phyloP scores from a whole-genome alignment of 2,888 invertebrate genomes.

The Euzetes globulus region DNA sequence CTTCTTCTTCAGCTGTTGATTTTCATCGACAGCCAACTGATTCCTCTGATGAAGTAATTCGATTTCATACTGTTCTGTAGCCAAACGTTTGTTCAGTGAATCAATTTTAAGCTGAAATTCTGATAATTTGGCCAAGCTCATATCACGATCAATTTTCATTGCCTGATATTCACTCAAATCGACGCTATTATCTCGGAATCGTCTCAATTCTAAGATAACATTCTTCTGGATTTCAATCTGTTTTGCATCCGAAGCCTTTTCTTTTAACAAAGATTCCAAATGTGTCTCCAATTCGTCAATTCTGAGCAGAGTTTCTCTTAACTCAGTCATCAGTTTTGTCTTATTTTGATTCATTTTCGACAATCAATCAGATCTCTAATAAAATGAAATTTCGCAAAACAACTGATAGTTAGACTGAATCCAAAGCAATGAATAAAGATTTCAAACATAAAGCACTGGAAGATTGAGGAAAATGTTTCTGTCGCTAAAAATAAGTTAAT shows the following conservation, averaged over 20 bases:
- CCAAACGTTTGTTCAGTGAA: neutral
- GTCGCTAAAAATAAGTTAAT: too few species aligned
- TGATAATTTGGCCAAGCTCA: neutral
- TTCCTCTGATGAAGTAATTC: constrained; percentile 16
- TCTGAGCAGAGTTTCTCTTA: neutral
- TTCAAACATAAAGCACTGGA: too few species aligned
- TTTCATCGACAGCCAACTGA: neutral
- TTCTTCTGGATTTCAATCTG: constrained; percentile 8
- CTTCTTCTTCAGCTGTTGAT: neutral
- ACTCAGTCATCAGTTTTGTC: neutral
- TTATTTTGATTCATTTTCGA: neutral
- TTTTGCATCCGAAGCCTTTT: neutral
- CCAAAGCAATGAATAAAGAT: too few species aligned
- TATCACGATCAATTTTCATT: neutral
- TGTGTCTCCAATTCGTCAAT: constrained; percentile 20
- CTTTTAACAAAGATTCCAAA: neutral
- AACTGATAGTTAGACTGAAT: too few species aligned
- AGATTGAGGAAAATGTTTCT: too few species aligned
- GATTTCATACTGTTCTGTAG: constrained; percentile 4
- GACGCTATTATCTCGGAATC: neutral
- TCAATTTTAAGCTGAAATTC: neutral
- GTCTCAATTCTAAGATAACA: neutral
- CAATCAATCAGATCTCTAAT: too few species aligned
- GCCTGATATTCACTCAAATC: neutral
- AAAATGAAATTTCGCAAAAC: too few species aligned